phyloP scores from a whole-genome alignment of 2,797 vertebrate genomes.

The Hybognathus amarus region DNA sequence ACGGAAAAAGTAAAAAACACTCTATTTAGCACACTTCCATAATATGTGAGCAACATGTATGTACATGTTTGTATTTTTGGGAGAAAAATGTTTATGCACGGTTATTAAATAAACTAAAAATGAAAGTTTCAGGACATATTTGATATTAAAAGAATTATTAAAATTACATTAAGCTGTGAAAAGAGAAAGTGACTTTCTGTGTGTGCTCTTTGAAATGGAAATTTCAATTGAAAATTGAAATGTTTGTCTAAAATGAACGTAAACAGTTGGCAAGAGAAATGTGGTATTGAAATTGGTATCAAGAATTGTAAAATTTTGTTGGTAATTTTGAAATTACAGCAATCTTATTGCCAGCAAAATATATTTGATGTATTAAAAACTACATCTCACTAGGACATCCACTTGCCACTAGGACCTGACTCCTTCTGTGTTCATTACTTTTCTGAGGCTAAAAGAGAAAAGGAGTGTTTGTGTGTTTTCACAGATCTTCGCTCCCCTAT shows the following conservation, averaged over 20 bases:
- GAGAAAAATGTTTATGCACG: too few species aligned
- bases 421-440: conserved; percentile 5
- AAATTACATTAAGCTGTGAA: not conserved
- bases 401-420: not conserved
- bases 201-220: not conserved
- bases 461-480: conserved; percentile 48
- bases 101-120: too few species aligned
- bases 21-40: too few species aligned
- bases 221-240: too few species aligned
- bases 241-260: not conserved
- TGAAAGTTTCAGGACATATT: not conserved
- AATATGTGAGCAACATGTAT: too few species aligned
- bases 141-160: not conserved
- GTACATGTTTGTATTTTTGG: too few species aligned
- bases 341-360: not conserved
- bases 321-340: not conserved
- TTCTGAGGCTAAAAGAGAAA: conserved; percentile 10
- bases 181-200: not conserved
- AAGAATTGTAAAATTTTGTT: not conserved
- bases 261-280: not conserved
- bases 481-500: conserved; percentile 55
- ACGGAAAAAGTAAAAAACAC: too few species aligned
- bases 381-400: too few species aligned
- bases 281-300: not conserved
- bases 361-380: not conserved